phyloP scores from a whole-genome alignment of 1,140 invertebrate genomes.

The Odontomachus brunneus region DNA sequence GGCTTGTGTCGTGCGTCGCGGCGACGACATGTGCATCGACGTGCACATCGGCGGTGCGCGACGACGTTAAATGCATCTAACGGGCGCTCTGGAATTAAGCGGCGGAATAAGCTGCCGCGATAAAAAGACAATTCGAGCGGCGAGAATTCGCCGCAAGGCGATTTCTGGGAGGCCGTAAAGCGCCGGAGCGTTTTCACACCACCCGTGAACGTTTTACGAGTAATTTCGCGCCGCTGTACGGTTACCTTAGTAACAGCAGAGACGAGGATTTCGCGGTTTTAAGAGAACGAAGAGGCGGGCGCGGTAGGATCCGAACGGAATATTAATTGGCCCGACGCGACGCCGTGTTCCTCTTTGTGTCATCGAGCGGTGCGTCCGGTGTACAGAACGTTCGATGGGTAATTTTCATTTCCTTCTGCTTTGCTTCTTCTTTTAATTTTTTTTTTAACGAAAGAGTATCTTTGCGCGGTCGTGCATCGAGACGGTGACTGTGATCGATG shows the following conservation, averaged over 20 bases:
- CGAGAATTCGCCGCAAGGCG: conserved; percentile 25
- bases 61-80: conserved; percentile 51
- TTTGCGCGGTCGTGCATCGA: neutral
- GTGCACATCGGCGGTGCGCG: conserved; percentile 36
- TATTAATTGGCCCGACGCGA: conserved; percentile 34
- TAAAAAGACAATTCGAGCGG: conserved; percentile 61
- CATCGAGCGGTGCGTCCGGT: neutral
- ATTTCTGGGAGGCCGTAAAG: conserved; percentile 60
- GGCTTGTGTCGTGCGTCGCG: conserved; percentile 27
- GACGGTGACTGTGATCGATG: neutral
- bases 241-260: conserved; percentile 62
- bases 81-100: conserved; percentile 51
- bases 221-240: conserved; percentile 64
- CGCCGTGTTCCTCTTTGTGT: neutral
- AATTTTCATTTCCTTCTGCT: neutral
- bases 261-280: conserved; percentile 53
- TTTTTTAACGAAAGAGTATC: neutral
- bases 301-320: conserved; percentile 33
- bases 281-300: conserved; percentile 37
- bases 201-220: conserved; percentile 64
- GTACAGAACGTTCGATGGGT: too few relatives aligned
- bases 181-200: conserved; percentile 35
- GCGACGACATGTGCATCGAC: conserved; percentile 54
- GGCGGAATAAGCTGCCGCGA: conserved; percentile 35
- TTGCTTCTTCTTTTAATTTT: neutral